Evolutionary conservation across 2,113 vertebrate genomes (phyloP).

Genomic region (Trogon surrucura): DNA sequence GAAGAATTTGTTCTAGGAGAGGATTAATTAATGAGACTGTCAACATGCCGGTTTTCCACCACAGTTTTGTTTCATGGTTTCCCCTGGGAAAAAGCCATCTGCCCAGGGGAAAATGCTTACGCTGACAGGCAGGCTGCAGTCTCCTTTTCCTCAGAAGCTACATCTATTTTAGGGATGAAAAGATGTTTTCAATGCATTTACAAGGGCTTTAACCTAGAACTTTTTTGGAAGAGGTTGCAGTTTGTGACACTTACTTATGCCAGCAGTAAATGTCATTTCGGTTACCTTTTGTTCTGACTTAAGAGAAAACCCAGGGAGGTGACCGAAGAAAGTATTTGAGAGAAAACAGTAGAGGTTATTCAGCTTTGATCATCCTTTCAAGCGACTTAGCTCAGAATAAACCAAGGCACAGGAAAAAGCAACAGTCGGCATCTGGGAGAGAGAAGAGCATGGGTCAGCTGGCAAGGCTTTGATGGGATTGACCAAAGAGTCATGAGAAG

Average conservation of each 20-base stretch:
- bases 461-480: neutral
- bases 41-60: neutral
- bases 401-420: neutral
- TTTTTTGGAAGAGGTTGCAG: neutral
- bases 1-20: constrained; percentile 42
- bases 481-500: neutral
- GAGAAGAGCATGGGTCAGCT: neutral
- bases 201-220: neutral
- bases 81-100: neutral
- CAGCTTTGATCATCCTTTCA: neutral
- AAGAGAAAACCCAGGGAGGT: neutral
- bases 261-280: neutral
- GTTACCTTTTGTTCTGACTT: neutral
- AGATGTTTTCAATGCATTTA: neutral
- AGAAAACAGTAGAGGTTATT: neutral
- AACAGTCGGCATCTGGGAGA: neutral
- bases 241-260: neutral
- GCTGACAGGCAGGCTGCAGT: neutral
- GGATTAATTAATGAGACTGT: constrained; percentile 1
- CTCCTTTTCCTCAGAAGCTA: neutral
- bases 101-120: neutral
- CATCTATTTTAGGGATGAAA: neutral
- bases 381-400: neutral
- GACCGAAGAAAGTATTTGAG: neutral
- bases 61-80: neutral